phyloP scores from a whole-genome alignment of 2,888 invertebrate species.

The Acanthosepion lycidas region DNA sequence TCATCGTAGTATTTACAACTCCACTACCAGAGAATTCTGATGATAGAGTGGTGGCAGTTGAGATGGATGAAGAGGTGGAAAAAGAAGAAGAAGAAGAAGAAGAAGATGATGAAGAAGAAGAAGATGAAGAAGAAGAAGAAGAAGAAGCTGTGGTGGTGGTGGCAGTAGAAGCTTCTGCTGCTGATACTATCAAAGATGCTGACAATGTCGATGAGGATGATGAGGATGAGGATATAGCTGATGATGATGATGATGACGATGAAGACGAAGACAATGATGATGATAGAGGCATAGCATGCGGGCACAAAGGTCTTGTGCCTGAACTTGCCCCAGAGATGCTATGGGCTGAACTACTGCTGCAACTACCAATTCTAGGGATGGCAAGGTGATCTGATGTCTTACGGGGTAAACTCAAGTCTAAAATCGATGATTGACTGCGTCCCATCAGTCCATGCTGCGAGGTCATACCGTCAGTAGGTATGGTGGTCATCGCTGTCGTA shows the following conservation, averaged over 20 bases:
- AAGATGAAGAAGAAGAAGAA: neutral
- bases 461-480: neutral
- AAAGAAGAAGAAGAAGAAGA: neutral
- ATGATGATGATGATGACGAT: neutral
- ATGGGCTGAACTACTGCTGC: slow-evolving; percentile 21
- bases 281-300: neutral
- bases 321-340: neutral
- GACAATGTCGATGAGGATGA: neutral
- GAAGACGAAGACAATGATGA: neutral
- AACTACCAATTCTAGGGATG: neutral
- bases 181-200: neutral
- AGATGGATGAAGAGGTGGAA: neutral
- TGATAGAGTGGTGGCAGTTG: neutral
- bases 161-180: neutral
- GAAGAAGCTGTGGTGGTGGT: neutral
- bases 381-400: slow-evolving; percentile 11
- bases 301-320: neutral
- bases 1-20: neutral
- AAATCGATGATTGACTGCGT: neutral
- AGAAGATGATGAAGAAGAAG: neutral
- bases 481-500: neutral
- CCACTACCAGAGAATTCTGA: neutral
- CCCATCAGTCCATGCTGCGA: neutral
- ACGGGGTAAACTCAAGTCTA: slow-evolving; percentile 42
- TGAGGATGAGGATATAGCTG: neutral